Evolutionary conservation across 2,797 vertebrate genomes (phyloP), one percentile per base, ranked within the genome.

Genomic region (Chromobotia macracanthus): DNA sequence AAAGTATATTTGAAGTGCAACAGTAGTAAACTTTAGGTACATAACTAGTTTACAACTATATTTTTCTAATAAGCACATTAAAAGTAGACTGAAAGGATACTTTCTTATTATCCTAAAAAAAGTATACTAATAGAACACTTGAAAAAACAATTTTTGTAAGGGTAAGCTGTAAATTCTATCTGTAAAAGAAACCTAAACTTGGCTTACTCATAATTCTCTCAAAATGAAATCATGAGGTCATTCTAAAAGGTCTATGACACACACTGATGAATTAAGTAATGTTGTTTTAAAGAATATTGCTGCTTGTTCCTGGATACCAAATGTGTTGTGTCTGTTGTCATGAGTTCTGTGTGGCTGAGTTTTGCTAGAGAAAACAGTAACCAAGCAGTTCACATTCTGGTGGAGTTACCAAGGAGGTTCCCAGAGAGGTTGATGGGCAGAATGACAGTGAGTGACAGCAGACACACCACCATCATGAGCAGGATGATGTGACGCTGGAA

Each of bases 401-500:
- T 70, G 77, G 73, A 51, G 56, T 79, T 96, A 99, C 97, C 97
- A 82, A 97, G 89, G 79, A 97, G 94, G 81, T 93, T 93, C 60
- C 97, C 97, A 0, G 93, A 95, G 92, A 99, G 94, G 94, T 99
- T 99, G 92, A 99, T 89, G 0, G 97, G 97, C 81, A 99, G 91
- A 88, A 99, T 95, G 76, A 98, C 88, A n/a, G 95, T 94, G 89
- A 99, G 90, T 0, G 97, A 99, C 74, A 98, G 94, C 89, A 98
- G 87, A 83, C 97, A 97, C 87, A 98, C 91, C 82, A 97, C 89
- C 0, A 93, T 92, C 88, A 96, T 90, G 64, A 96, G 94, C 84
- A 96, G 89, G 86, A 99, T 93, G 86, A 99, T 93, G 88, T 99
- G 97, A 70, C 96, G 95, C 91, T 99, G 97, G 92, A 99, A 99